Conservation (phyloP, 1,140 invertebrate species). For the Solen grandis region DNA sequence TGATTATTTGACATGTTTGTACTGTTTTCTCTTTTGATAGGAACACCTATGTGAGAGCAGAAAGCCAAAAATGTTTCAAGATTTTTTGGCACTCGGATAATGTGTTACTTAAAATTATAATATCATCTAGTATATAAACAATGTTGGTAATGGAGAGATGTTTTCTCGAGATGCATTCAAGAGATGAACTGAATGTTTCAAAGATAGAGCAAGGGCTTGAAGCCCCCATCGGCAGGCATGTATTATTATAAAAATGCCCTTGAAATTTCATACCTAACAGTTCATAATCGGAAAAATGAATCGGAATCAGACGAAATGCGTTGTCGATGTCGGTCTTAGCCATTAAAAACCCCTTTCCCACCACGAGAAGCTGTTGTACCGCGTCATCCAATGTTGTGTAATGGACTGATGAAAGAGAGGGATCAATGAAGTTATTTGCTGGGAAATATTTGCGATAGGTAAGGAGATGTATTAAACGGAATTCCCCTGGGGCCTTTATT, state of each 20-base stretch:
- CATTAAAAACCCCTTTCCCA: neutral
- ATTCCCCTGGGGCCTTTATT: slow-evolving; percentile 8
- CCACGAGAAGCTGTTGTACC: slow-evolving; percentile 4
- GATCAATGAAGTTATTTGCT: slow-evolving; percentile 16
- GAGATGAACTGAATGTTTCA: slow-evolving; percentile 42
- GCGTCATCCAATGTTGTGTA: slow-evolving; percentile 6
- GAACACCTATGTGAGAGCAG: slow-evolving; percentile 4
- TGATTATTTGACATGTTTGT: neutral
- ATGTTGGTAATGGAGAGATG: neutral
- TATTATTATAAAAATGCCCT: neutral
- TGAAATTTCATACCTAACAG: slow-evolving; percentile 8
- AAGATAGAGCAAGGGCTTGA: slow-evolving; percentile 20
- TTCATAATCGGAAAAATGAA: neutral
- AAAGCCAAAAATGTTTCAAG: slow-evolving; percentile 12
- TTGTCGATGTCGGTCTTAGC: slow-evolving; percentile 9
- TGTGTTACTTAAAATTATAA: slow-evolving; percentile 32
- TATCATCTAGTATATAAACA: slow-evolving; percentile 47
- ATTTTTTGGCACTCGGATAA: neutral
- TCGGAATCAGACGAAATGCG: slow-evolving; percentile 9
- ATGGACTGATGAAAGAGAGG: neutral
- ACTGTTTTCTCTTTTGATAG: slow-evolving; percentile 15
- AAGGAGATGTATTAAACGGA: slow-evolving; percentile 10
- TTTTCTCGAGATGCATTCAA: slow-evolving; percentile 24
- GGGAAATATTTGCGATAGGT: neutral
- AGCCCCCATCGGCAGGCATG: slow-evolving; percentile 8